These are phyloP conservation scores for Ashinkailepas kermadecensis DNA, from an alignment of 2,888 invertebrate species.

Conservation along the genomic window DNA sequence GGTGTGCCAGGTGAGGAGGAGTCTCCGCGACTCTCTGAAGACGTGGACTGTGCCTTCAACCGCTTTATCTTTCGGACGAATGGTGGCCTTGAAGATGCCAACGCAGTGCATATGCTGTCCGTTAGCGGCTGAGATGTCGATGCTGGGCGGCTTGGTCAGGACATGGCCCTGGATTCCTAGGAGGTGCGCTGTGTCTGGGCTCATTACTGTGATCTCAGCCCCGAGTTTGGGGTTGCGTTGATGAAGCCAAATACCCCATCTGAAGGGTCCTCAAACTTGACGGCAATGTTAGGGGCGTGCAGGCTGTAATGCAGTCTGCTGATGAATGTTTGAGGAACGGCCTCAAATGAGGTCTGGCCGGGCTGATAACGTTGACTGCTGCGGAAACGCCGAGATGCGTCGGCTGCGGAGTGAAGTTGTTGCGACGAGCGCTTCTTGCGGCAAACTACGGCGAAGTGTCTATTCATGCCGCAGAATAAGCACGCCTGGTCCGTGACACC, in stretches of 20 bases:
- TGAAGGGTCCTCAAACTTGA: neutral
- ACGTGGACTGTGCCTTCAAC: too few species aligned
- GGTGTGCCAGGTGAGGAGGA: too few species aligned
- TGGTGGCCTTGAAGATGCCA: neutral
- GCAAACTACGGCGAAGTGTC: neutral
- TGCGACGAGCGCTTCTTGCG: constrained; percentile 1
- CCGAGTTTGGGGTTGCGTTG: neutral
- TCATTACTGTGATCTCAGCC: neutral
- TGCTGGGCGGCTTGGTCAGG: neutral
- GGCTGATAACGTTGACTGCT: too few species aligned
- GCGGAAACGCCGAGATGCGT: neutral
- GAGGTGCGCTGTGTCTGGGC: neutral
- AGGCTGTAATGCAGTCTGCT: neutral
- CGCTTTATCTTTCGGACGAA: neutral
- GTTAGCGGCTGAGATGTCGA: neutral
- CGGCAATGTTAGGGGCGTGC: neutral
- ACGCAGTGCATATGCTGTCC: neutral
- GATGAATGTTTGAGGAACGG: neutral
- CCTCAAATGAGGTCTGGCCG: neutral
- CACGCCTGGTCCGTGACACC: neutral
- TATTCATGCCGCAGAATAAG: neutral
- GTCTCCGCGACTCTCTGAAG: too few species aligned
- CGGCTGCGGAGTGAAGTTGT: neutral
- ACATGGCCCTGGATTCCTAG: neutral
- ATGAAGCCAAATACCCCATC: neutral